Percentiles rank a stretch among this genome's conserved stretches.
These are phyloP conservation scores for Pangasius mekongensis DNA, from an alignment of 2,797 vertebrate genomes.

Conservation along the genomic window DNA sequence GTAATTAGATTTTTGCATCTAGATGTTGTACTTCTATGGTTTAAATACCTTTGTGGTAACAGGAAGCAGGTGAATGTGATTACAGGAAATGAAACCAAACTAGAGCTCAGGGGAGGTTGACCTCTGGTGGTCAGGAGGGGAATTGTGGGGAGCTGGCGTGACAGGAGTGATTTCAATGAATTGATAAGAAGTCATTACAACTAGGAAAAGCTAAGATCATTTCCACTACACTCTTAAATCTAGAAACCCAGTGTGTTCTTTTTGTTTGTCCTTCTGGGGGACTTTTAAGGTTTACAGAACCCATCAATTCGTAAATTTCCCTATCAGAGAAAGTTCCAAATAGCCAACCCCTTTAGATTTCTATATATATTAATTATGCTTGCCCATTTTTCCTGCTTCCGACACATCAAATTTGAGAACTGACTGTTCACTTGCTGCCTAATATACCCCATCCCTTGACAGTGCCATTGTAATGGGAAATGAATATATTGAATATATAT, in stretches of 20 bases:
- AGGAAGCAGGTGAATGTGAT: conserved; percentile 1
- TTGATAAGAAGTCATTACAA: not conserved
- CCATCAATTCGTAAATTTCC: not conserved
- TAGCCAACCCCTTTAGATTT: not conserved
- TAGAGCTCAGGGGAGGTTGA: not conserved
- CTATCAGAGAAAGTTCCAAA: not conserved
- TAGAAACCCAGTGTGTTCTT: not conserved
- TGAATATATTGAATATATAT: too few species aligned
- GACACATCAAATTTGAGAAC: too few species aligned
- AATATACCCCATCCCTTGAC: too few species aligned
- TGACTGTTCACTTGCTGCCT: too few species aligned
- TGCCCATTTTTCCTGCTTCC: too few species aligned
- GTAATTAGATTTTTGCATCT: not conserved
- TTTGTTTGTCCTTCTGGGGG: not conserved
- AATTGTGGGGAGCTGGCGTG: not conserved
- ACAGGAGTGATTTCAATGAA: not conserved
- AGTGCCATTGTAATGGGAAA: too few species aligned
- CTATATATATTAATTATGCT: too few species aligned
- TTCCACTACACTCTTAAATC: not conserved
- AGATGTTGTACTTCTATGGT: not conserved
- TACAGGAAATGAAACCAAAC: not conserved
- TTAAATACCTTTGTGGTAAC: not conserved
- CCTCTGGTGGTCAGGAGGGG: not conserved
- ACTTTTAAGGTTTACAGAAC: not conserved
- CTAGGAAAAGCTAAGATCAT: too few species aligned